Evolutionary conservation across 2,113 vertebrate genomes (phyloP).

Genomic region (Ameiurus melas): DNA sequence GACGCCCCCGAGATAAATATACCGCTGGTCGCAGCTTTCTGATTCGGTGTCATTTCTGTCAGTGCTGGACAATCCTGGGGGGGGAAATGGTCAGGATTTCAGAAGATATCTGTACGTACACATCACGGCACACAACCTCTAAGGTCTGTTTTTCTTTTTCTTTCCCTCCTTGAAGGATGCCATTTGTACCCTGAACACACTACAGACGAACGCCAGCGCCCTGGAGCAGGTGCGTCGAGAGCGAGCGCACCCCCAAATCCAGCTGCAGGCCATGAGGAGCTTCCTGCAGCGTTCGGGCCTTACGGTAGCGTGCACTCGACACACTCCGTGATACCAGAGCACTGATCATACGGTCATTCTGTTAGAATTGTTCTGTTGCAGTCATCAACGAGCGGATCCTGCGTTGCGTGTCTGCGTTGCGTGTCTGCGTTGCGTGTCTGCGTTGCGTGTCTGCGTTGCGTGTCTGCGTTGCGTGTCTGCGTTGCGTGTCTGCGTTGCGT

Average conservation of each 20-base stretch:
- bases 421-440: background rate
- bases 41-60: background rate
- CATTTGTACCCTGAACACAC: constrained; percentile 87
- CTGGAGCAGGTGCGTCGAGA: constrained; percentile 84
- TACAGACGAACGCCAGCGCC: constrained; percentile 88
- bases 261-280: constrained; percentile 83
- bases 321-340: background rate
- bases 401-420: background rate
- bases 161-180: constrained; percentile 79
- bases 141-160: background rate
- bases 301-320: constrained; percentile 68
- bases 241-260: constrained; percentile 72
- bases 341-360: background rate
- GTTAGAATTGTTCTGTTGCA: background rate
- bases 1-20: background rate
- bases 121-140: background rate
- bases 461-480: background rate
- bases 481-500: background rate
- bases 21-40: background rate
- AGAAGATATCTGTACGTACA: too few species aligned
- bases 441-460: background rate
- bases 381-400: background rate
- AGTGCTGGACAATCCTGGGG: background rate
- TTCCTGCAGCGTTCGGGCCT: constrained; percentile 83
- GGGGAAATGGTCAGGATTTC: background rate